Evolutionary conservation across 2,797 vertebrate genomes (phyloP), one percentile per base, ranked within the genome.

Genomic region (Phalanger gymnotis): DNA sequence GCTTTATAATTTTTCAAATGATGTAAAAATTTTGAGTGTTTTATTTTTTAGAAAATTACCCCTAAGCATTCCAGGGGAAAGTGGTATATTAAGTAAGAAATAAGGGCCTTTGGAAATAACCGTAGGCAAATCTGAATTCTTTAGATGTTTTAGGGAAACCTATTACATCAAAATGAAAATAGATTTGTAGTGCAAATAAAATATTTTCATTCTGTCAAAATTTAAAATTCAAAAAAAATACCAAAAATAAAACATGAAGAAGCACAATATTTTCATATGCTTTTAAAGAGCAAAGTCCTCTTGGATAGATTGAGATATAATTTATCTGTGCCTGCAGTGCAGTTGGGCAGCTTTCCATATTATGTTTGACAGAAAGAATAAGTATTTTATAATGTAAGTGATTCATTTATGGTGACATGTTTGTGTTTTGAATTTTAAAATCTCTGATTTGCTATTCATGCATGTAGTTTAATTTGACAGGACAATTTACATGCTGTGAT

Each of bases 351-450:
- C 94, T 96, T 96, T 94, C 91, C 94, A 6, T 91, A 0, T 61
- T 54, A 28, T 58, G 90, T 93, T 93, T 96, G 53, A 51, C 89
- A 93, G 89, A 90, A 94, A 95, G 47, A 94, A 54, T 53, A 1
- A 96, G 16, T 95, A 14, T 93, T 94, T 93, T 91, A 53, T 94
- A 7, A 2, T 92, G 90, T 16, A 34, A 13, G 25, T 92, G 81
- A n/a, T 96, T 96, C 9, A 30, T 94, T 57, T 95, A 19, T 91
- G 90, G 40, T 97, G 91, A 2, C 89, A 3, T 34, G 0, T 95
- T 57, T 93, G 40, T 92, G 12, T 73, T 87, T 0, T 56, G 54
- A 89, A 7, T 5, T 4, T 53, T 90, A 54, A 3, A 92, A 96
- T 91, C 66, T 40, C 51, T 96, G 13, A 40, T 73, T 92, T 93